Conservation (phyloP, 1,140 invertebrate genomes). For the Saccostrea cuccullata region DNA sequence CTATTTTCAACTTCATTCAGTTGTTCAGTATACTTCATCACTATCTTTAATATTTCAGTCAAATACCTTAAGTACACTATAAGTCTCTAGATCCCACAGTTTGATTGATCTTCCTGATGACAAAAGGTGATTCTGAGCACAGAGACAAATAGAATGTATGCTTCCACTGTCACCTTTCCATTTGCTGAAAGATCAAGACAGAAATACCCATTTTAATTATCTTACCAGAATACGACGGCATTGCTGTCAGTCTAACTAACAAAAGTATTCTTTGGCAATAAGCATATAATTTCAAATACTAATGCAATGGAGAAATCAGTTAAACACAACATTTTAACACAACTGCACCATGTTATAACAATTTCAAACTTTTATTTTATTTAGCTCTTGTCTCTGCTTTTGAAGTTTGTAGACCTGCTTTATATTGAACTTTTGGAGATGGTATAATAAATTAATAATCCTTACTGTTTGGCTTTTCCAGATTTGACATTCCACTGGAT, state of each 20-base stretch:
- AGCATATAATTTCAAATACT: no score
- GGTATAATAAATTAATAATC: slow-evolving; percentile 15
- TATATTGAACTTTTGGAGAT: no score
- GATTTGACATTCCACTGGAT: slow-evolving; percentile 80
- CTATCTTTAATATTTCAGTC: not conserved
- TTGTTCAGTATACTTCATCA: not conserved
- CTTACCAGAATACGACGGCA: no score
- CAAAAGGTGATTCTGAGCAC: slow-evolving; percentile 82
- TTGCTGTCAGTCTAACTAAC: no score
- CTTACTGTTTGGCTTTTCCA: slow-evolving; percentile 78
- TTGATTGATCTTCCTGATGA: slow-evolving; percentile 85
- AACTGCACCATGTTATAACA: no score
- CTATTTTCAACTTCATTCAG: not conserved
- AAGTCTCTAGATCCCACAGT: slow-evolving; percentile 83
- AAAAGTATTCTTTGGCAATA: no score
- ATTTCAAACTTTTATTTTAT: no score
- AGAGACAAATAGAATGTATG: slow-evolving; percentile 83
- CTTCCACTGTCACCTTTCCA: slow-evolving; percentile 85
- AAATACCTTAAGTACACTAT: slow-evolving; percentile 81
- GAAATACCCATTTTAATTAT: no score
- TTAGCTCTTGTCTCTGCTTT: no score
- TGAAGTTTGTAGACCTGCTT: no score
- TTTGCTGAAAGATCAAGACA: slow-evolving; percentile 77
- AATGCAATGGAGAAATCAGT: no score
- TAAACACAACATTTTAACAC: no score